A percentile compares a stretch with the other conserved stretches of the same genome.
Conservation (phyloP, 2,113 vertebrate genomes). For the Etheostoma cragini region DNA sequence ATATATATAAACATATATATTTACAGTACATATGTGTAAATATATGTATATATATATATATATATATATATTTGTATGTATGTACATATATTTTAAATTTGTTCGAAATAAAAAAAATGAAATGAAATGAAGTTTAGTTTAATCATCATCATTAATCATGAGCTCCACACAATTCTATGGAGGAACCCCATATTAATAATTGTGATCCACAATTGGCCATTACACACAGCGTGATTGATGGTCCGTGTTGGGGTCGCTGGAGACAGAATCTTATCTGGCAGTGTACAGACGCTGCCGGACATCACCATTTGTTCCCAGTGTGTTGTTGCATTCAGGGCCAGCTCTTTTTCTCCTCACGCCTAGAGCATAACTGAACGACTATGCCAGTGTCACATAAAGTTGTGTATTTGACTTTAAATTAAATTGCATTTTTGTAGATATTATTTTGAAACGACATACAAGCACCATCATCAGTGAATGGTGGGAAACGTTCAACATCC, state of each 20-base stretch:
- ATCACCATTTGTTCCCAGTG: not conserved
- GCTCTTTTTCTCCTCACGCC: not conserved
- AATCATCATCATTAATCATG: not conserved
- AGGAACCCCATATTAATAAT: constrained; percentile 12
- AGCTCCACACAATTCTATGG: not conserved
- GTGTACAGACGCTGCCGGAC: not conserved
- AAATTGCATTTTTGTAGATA: not conserved
- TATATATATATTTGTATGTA: no score
- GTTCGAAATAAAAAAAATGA: no score
- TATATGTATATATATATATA: no score
- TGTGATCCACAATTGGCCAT: constrained; percentile 6
- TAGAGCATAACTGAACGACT: not conserved
- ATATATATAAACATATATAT: no score
- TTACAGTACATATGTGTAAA: no score
- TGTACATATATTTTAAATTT: no score
- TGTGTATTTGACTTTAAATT: not conserved
- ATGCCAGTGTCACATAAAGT: not conserved
- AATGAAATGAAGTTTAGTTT: no score
- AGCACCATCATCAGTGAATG: not conserved
- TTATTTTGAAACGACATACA: not conserved
- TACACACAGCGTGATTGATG: constrained; percentile 5
- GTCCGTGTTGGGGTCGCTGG: not conserved
- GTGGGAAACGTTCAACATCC: not conserved
- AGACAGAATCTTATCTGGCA: constrained; percentile 7
- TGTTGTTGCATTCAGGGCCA: not conserved